Base-by-base conservation (phyloP, 2,888 invertebrate genomes). In the Dromius quadrimaculatus region DNA sequence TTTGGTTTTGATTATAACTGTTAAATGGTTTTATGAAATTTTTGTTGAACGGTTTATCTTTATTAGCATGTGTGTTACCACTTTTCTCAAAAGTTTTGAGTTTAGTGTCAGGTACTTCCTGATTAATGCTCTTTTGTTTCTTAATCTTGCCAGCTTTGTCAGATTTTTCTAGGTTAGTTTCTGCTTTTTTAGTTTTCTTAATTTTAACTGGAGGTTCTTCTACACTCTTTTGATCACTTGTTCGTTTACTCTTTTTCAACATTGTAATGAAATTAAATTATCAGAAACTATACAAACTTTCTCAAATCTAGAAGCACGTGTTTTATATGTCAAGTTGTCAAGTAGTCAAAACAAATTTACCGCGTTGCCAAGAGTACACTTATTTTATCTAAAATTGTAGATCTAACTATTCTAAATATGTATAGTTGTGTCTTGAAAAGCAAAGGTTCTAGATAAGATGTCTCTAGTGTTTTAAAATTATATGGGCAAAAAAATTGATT, bases 131-230 rank as follows among this genome's bases (percentile, higher is more conserved):
- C 20, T 36, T 59, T n/a, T 59, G 34, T 20, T 59, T 59, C 5
- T 15, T 17, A 20, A 59, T 6, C 19, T 57, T 57, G 13, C 11
- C 11, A 15, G 11, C 8, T 28, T 64, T 41, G 34, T 17, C 47
- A 1, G 70, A n/a, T 36, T 62, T 63, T 62, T 70, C 54, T 57
- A 23, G 61, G 61, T 71, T 71, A 61, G 6, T 8, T 13, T 47
- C 13, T 38, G 36, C 41, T 57, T 45, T 66, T 50, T 28, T 23
- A n/a, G 22, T 32, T 62, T 71, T 69, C 43, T 72, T 69, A 9
- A 59, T 63, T 64, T 69, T 72, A n/a, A 23, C 20, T 9, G 57
- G 22, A n/a, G 72, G 23, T 23, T 59, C 59, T 17, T 72, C 72
- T 22, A 22, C 41, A 13, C 8, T 50, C n/a, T 45, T 45, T 20